phyloP scores from a whole-genome alignment of 92 coral and sea anemone genomes.

The Porites evermanni region DNA sequence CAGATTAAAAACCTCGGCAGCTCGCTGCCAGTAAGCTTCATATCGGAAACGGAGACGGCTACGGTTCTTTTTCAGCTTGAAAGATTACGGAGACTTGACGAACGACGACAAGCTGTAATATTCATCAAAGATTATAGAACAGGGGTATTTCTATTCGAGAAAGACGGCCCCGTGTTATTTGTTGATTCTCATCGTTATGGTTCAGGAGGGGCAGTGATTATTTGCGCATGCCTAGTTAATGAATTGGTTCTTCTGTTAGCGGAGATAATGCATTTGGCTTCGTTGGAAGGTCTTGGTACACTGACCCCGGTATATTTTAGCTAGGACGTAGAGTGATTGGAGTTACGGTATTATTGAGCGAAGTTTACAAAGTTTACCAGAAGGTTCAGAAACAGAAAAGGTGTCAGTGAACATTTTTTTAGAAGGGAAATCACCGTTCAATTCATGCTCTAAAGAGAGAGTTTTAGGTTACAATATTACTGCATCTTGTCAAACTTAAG shows the following conservation, averaged over 20 bases:
- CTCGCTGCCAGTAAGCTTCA: slow-evolving; percentile 58
- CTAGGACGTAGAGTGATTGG: too few relatives aligned
- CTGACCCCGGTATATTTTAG: slow-evolving; percentile 6
- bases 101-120: slow-evolving; percentile 38
- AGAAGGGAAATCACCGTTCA: too few relatives aligned
- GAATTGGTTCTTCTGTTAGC: slow-evolving; percentile 23
- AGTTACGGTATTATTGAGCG: too few relatives aligned
- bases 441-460: too few relatives aligned
- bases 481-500: too few relatives aligned
- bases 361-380: too few relatives aligned
- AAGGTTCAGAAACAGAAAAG: too few relatives aligned
- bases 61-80: slow-evolving; percentile 50
- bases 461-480: too few relatives aligned
- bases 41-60: slow-evolving; percentile 57
- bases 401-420: too few relatives aligned
- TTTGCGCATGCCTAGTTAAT: slow-evolving; percentile 27
- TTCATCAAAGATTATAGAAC: slow-evolving; percentile 61
- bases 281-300: slow-evolving; percentile 28
- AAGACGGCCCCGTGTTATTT: slow-evolving; percentile 57
- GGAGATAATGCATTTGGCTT: slow-evolving; percentile 6
- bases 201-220: slow-evolving; percentile 62
- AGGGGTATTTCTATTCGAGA: slow-evolving; percentile 57
- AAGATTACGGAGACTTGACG: slow-evolving; percentile 21
- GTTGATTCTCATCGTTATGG: slow-evolving; percentile 67
- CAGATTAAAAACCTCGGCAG: slow-evolving; percentile 32